These are phyloP conservation scores for Otocyon megalotis DNA, from an alignment of 2,113 vertebrate genomes.

Conservation along the genomic window DNA sequence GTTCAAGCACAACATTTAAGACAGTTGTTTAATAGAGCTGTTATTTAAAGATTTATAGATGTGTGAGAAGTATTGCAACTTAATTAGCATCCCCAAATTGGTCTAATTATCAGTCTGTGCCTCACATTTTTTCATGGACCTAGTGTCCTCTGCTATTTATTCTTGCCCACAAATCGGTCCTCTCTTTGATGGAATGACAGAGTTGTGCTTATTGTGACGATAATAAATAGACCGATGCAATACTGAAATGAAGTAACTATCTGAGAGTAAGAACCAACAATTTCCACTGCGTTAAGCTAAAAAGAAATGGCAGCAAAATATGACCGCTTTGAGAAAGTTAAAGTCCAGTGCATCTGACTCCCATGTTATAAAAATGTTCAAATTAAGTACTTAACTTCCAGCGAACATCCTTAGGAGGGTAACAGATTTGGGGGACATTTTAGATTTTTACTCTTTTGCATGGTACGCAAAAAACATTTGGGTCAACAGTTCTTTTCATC, in stretches of 20 bases:
- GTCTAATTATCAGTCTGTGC: background rate
- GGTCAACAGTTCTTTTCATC: background rate
- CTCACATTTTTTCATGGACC: background rate
- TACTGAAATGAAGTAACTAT: background rate
- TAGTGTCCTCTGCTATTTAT: background rate
- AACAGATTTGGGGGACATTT: background rate
- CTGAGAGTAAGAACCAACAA: background rate
- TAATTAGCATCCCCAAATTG: background rate
- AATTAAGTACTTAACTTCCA: background rate
- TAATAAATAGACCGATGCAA: background rate
- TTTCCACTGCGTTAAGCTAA: background rate
- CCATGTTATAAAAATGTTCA: background rate
- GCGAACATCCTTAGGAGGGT: background rate
- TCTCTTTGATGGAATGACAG: background rate
- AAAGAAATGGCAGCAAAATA: background rate
- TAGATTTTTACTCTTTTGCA: background rate
- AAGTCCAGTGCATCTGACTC: background rate
- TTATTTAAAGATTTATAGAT: constrained; percentile 31
- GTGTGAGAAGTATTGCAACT: background rate
- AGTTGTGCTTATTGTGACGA: background rate
- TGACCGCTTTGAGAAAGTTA: background rate
- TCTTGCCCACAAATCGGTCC: background rate
- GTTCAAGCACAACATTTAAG: background rate
- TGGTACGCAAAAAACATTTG: background rate
- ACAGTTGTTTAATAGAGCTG: background rate